Evolutionary conservation across 35 echinoderm and acorn worm genomes (phyloP), one percentile per base, ranked within the genome.

Genomic region (Chiridota heheva): DNA sequence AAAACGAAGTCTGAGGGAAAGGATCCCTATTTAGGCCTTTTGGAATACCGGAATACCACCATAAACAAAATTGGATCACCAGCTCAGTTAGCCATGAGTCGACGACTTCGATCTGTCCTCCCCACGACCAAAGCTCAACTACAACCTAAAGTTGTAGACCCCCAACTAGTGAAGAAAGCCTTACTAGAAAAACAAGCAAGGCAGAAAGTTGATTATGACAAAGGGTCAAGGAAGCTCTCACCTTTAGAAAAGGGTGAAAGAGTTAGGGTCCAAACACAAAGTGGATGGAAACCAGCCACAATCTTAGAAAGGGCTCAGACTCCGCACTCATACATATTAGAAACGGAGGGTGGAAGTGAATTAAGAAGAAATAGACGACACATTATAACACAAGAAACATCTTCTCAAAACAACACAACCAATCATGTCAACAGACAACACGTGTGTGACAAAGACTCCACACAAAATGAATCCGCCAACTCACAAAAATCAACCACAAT

Each of bases 21-120:
- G 36, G 80, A 83, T 32, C 69, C 57, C 0, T 85, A 60, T 27
- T 16, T 73, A 44, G 82, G 64, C 22, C 3, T 85, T 15, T 35
- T 85, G 42, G 68, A 60, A 32, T 85, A 75, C 20, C 7, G 68
- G 32, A 78, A 78, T 5, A 61, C 75, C 42, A 60, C 26, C 13
- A 60, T 78, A 13, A 39, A 61, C 30, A 3, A 78, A 18, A 38
- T 31, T 16, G 75, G 8, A 34, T 78, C 75, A 34, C 87, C 75
- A 1, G 75, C 49, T 56, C 74, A 59, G 40, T 27, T 59, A 31
- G 22, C 33, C 4, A 78, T 78, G 74, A 31, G 22, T 2, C 31
- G 74, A n/a, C 7, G 5, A 2, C 75, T 78, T 12, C 36, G 75
- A n/a, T 62, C 49, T 25, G 32, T 55, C 13, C 36, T 61, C 37